Evolutionary conservation across 1,140 invertebrate genomes (phyloP), one percentile per base, ranked within the genome.

Genomic region (Sycophaga agraensis): DNA sequence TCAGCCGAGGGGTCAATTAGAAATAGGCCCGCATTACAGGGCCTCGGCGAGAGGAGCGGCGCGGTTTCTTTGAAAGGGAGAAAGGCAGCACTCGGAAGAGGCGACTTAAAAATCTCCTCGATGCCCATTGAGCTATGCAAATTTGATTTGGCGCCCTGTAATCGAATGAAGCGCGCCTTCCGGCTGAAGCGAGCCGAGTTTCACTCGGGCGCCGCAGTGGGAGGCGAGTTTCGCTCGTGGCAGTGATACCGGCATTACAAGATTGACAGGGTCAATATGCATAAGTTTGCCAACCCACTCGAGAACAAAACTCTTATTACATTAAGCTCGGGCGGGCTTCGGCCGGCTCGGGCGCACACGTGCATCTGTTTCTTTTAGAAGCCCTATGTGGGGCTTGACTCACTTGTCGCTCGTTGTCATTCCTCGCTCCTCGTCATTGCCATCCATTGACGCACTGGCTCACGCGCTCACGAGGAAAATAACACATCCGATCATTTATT

Each of bases 221-320:
- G 19, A 21, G 19, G n/a, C n/a, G n/a, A 37, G 34, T n/a, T 16
- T n/a, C 24, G 19, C 57, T 59, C 48, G 35, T 35, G 46, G 39
- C 31, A 35, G 24, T 24, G 17, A 64, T 67, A 63, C 68, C 69
- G 68, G 68, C 68, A 63, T 70, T 70, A 68, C 53, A 64, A 68
- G 71, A 73, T 76, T 73, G 72, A 74, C 73, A 71, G 68, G 69
- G 70, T 76, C 70, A 78, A 75, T 73, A 70, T 75, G 66, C 75
- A 74, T 76, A 72, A 68, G 69, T 75, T 72, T 72, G 67, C 69
- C 70, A 65, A 71, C 68, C 74, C 71, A 74, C 73, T 75, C 71
- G 49, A 53, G 73, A 70, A 51, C 66, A 59, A 70, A 57, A 67
- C 72, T 69, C 73, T 78, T 73, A 78, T 78, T 73, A 68, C 70